Evolutionary conservation across 2,888 invertebrate genomes (phyloP), one percentile per base, ranked within the genome.

Genomic region (Lucinisca nassula): DNA sequence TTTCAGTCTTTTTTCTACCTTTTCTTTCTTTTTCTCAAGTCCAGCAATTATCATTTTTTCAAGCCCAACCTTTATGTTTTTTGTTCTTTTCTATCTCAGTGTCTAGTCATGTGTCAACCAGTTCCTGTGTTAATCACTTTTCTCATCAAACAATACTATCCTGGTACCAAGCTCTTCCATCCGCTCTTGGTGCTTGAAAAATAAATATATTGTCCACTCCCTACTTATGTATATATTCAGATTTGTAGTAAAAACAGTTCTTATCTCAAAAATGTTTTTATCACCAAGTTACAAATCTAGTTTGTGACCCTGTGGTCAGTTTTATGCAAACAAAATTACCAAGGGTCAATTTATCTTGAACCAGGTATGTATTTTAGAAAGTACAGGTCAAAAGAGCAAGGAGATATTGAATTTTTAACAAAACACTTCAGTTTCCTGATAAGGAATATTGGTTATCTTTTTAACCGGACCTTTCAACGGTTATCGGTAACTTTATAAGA

Each of bases 241-340:
- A 30, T 67, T 67, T 67, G 35, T 35, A 67, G 67, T 67, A 40
- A 83, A 86, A 84, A 82, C 72, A 78, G 45, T 45, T 87, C 78
- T 89, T 89, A 89, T 89, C 86, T 32, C 79, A 37, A 49, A 81
- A 80, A 85, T 83, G 80, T 75, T 81, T 85, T 37, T 70, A 88
- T 88, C 88, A 74, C 84, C 55, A 85, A 79, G 84, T 72, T 83
- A 70, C 67, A 76, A 79, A 67, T 38, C 74, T 32, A 35, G 67
- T 67, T 67, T 67, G 17, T 76, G 82, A 76, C 80, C n/a, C 61
- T 35, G 75, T 84, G 87, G 87, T 87, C 87, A 87, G 82, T 85
- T 80, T 81, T 37, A 61, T 24, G 55, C 35, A 84, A 80, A 81
- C 79, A 79, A 77, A 77, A 49, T 67, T 40, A 40, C 49, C 30